phyloP scores from a whole-genome alignment of 2,888 invertebrate genomes.

The Apeira syringaria region DNA sequence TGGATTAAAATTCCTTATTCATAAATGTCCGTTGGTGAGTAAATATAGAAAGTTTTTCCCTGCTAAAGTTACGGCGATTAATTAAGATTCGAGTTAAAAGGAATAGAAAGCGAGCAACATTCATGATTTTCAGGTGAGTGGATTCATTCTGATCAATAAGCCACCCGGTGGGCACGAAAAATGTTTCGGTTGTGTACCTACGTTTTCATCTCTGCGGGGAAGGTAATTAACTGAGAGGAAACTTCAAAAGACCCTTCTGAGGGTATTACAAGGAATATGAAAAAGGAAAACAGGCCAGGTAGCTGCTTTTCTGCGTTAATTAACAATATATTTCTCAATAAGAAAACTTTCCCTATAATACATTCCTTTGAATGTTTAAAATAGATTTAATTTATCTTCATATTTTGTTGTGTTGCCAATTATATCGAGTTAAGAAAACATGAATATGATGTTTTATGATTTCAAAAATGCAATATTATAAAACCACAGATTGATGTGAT shows the following conservation, averaged over 20 bases:
- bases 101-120: slow-evolving; percentile 24
- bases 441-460: no score
- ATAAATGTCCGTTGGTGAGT: no score
- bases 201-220: slow-evolving; percentile 46
- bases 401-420: no score
- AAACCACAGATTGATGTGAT: no score
- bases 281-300: slow-evolving; percentile 38
- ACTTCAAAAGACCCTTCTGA: slow-evolving; percentile 53
- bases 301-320: slow-evolving; percentile 27
- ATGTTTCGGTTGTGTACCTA: slow-evolving; percentile 44
- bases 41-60: slow-evolving; percentile 7
- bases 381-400: no score
- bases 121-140: slow-evolving; percentile 43
- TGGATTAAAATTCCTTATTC: no score
- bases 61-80: slow-evolving; percentile 9
- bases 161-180: slow-evolving; percentile 49
- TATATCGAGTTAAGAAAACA: no score
- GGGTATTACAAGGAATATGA: slow-evolving; percentile 45
- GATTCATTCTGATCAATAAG: slow-evolving; percentile 51
- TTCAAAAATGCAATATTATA: no score
- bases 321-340: slow-evolving; percentile 29
- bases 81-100: slow-evolving; percentile 21
- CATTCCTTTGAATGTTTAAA: slow-evolving; percentile 2
- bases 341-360: slow-evolving; percentile 18
- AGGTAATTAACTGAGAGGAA: slow-evolving; percentile 59